Percentiles rank a stretch among this genome's conserved stretches.
phyloP scores from a whole-genome alignment of 2,113 vertebrate genomes.

The Gadus chalcogrammus region DNA sequence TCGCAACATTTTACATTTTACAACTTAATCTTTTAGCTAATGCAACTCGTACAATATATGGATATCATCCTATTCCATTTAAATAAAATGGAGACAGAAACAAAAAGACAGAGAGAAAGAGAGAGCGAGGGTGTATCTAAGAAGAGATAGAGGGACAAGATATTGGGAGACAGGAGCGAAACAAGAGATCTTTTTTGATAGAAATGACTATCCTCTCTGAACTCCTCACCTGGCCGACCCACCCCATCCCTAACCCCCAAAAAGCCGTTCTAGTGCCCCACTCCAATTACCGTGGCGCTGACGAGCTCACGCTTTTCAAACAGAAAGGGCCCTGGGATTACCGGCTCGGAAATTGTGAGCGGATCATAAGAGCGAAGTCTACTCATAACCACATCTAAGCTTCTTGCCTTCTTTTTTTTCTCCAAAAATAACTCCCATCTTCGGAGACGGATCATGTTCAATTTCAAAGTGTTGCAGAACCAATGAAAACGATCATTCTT shows the following conservation, averaged over 20 bases:
- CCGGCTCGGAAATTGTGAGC: conserved; percentile 17
- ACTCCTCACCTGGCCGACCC: not conserved
- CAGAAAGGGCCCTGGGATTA: conserved; percentile 19
- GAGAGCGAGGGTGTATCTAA: no score
- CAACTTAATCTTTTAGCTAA: no score
- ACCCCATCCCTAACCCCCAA: conserved; percentile 2
- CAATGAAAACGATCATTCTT: no score
- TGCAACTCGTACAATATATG: no score
- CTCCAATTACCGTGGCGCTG: conserved; percentile 15
- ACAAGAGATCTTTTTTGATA: not conserved
- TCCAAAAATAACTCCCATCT: not conserved
- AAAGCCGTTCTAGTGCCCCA: not conserved
- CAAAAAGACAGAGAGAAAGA: not conserved
- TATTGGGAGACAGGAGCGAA: not conserved
- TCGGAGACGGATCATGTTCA: not conserved
- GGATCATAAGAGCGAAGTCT: conserved; percentile 2
- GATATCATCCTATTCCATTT: no score
- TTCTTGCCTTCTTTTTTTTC: no score
- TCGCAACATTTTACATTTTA: no score
- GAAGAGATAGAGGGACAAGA: no score
- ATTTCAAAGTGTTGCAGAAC: not conserved
- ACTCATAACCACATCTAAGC: no score
- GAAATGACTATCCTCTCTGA: not conserved
- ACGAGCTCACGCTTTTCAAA: conserved; percentile 12
- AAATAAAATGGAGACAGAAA: not conserved